phyloP scores from a whole-genome alignment of 35 echinoderm and acorn worm species.

The Apostichopus parvimensis region DNA sequence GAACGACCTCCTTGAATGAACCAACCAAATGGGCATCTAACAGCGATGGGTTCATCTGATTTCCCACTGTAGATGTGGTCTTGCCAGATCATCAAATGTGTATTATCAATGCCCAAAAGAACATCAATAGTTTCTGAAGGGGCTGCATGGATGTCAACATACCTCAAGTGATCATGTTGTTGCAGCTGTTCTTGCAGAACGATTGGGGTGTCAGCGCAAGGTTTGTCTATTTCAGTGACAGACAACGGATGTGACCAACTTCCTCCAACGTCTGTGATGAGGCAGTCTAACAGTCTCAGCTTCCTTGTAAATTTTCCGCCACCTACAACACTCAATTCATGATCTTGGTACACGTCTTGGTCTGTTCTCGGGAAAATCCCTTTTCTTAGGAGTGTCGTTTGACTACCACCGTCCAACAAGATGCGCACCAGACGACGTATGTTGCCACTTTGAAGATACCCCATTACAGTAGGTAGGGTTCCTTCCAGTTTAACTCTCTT shows the following conservation, averaged over 20 bases:
- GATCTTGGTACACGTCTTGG: constrained; percentile 70
- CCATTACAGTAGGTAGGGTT: constrained; percentile 63
- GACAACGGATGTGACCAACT: constrained; percentile 53
- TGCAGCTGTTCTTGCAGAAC: constrained; percentile 52
- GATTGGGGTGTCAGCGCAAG: constrained; percentile 63
- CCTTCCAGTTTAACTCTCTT: constrained; percentile 43
- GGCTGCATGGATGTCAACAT: constrained; percentile 52
- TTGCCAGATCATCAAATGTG: constrained; percentile 41
- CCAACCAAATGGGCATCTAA: constrained; percentile 77
- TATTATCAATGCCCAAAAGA: constrained; percentile 79
- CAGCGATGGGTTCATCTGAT: constrained; percentile 43
- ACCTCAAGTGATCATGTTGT: constrained; percentile 55
- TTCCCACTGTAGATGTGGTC: constrained; percentile 6
- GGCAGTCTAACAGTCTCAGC: constrained; percentile 71
- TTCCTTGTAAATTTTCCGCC: constrained; percentile 63
- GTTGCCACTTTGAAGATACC: constrained; percentile 57
- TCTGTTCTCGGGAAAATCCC: constrained; percentile 69
- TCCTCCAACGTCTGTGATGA: constrained; percentile 55
- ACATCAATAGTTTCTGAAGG: constrained; percentile 70
- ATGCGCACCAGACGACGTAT: constrained; percentile 62
- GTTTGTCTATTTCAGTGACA: constrained; percentile 74
- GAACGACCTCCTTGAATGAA: constrained; percentile 65
- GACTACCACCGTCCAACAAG: constrained; percentile 75
- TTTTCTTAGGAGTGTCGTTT: constrained; percentile 67
- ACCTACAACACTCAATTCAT: constrained; percentile 74